These are phyloP conservation scores for Halictus ligatus DNA, from an alignment of 2,888 invertebrate species.

Conservation along the genomic window DNA sequence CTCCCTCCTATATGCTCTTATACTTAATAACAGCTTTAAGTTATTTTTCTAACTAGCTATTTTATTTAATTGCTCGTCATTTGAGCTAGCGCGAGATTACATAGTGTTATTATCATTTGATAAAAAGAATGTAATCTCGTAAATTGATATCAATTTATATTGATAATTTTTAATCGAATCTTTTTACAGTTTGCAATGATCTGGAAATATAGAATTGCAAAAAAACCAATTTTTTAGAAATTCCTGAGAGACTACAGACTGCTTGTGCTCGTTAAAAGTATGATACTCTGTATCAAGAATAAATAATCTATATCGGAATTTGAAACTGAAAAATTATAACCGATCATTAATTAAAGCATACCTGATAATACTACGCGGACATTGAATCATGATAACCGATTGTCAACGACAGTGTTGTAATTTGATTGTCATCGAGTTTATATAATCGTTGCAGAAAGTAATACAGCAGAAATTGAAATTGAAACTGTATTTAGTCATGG, in stretches of 20 bases:
- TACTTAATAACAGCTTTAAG: neutral
- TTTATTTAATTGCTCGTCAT: neutral
- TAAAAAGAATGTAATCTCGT: neutral
- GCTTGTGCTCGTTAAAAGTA: no score
- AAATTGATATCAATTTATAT: neutral
- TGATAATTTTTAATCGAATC: neutral
- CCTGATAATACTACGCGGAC: neutral
- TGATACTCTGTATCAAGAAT: neutral
- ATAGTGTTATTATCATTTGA: neutral
- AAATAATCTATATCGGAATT: neutral
- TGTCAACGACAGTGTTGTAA: neutral
- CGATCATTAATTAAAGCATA: neutral
- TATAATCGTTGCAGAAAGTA: neutral
- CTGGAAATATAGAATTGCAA: neutral
- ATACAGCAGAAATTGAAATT: neutral
- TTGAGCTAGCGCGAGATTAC: neutral
- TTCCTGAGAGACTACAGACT: neutral
- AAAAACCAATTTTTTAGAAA: neutral
- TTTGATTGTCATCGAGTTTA: neutral
- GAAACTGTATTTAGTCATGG: neutral
- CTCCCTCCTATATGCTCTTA: constrained; percentile 1
- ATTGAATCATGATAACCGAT: neutral
- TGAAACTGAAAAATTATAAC: neutral
- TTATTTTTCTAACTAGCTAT: neutral
- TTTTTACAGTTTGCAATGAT: neutral